Percentiles rank a stretch among this genome's conserved stretches.
Evolutionary conservation across 2,113 vertebrate genomes (phyloP).

Genomic region (Nyctibius bracteatus): DNA sequence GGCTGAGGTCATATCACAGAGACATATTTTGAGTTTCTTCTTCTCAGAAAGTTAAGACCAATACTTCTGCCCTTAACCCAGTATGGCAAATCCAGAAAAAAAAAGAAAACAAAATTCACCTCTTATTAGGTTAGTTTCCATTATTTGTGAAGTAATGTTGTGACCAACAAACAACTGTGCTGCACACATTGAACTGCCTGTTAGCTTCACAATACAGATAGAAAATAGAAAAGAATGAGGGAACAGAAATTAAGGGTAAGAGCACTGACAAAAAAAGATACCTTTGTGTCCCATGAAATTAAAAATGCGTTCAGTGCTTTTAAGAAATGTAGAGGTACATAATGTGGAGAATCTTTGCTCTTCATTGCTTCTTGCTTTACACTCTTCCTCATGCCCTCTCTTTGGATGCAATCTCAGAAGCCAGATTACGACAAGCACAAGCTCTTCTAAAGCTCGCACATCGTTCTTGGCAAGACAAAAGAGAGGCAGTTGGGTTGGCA

Average conservation of each 20-base stretch:
- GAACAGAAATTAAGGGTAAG: not conserved
- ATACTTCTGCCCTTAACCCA: not conserved
- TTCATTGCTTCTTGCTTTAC: not conserved
- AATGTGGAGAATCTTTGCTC: not conserved
- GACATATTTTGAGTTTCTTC: not conserved
- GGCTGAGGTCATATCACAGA: not conserved
- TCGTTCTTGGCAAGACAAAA: constrained; percentile 32
- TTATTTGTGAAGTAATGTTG: not conserved
- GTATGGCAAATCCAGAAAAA: not conserved
- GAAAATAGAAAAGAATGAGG: not conserved
- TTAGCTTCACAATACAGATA: not conserved
- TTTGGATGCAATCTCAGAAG: not conserved
- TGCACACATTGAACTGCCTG: not conserved
- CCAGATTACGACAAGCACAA: not conserved
- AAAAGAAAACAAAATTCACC: not conserved
- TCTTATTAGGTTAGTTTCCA: not conserved
- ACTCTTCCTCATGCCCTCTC: not conserved
- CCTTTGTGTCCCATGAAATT: not conserved
- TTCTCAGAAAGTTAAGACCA: not conserved
- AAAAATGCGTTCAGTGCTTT: not conserved
- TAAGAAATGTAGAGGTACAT: not conserved
- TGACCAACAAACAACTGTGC: not conserved
- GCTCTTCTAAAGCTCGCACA: not conserved
- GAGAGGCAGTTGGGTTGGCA: constrained; percentile 19
- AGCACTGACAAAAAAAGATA: not conserved